Percentiles rank a stretch among this genome's conserved stretches.
phyloP scores from a whole-genome alignment of 2,797 vertebrate species.

The Erethizon dorsatum region DNA sequence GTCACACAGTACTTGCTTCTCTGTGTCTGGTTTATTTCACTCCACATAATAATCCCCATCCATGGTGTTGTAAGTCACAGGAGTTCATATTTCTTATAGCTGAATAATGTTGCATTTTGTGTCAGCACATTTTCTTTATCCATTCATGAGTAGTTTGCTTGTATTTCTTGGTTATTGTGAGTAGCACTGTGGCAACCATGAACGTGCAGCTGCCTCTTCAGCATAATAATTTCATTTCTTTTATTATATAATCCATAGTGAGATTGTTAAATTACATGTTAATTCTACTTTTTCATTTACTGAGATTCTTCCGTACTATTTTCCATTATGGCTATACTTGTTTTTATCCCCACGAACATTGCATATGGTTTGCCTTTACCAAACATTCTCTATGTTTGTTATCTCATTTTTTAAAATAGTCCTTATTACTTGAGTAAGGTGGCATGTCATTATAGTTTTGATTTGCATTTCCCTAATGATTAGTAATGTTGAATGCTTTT shows the following conservation, averaged over 20 bases:
- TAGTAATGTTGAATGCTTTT: no score
- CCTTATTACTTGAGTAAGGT: not conserved
- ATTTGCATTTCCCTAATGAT: no score
- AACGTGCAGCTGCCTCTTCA: not conserved
- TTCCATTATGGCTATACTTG: not conserved
- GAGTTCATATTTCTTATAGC: not conserved
- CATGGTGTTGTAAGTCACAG: not conserved
- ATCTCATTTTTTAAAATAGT: not conserved
- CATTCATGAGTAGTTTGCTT: not conserved
- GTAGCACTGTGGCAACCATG: not conserved
- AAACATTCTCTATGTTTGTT: not conserved
- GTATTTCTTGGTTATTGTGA: not conserved
- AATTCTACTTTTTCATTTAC: not conserved
- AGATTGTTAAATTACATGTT: not conserved
- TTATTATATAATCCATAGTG: not conserved
- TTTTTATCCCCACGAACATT: not conserved
- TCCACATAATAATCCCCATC: not conserved
- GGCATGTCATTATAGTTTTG: not conserved
- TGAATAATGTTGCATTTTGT: not conserved
- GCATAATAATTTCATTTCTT: not conserved
- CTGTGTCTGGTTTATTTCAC: not conserved
- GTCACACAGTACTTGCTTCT: no score
- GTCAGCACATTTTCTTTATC: not conserved
- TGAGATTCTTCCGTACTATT: not conserved
- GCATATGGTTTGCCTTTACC: not conserved